Conservation (phyloP, 2,797 vertebrate species). For the Enteromius viviparus region DNA sequence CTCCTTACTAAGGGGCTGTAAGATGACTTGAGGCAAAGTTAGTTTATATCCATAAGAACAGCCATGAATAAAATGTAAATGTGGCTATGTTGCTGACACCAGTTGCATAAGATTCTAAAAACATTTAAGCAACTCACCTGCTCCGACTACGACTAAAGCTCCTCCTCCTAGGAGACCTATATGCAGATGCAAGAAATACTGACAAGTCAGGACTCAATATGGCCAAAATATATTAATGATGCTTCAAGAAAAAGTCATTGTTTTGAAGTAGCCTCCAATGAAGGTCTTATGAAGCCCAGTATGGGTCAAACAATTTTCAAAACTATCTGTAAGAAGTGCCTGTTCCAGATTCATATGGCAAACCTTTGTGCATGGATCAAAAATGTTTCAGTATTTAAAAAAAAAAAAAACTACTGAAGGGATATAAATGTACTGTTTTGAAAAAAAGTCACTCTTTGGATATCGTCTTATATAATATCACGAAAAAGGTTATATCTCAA, state of each 20-base stretch:
- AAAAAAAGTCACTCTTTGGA: neutral
- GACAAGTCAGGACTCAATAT: slow-evolving; percentile 50
- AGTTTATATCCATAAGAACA: neutral
- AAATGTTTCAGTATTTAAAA: neutral
- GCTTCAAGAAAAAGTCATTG: neutral
- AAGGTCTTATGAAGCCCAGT: neutral
- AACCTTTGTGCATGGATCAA: neutral
- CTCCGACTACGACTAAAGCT: slow-evolving; percentile 94
- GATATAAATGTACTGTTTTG: neutral
- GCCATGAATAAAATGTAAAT: neutral
- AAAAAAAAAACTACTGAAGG: slow-evolving; percentile 2
- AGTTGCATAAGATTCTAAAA: neutral
- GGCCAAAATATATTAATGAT: neutral
- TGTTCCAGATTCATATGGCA: neutral
- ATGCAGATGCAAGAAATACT: slow-evolving; percentile 24
- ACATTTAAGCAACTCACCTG: slow-evolving; percentile 78
- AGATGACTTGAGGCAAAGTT: neutral
- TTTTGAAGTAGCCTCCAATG: neutral
- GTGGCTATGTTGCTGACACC: neutral
- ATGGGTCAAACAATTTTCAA: neutral
- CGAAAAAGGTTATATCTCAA: slow-evolving; percentile 25
- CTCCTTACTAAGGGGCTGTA: neutral
- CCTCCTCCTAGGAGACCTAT: slow-evolving; percentile 92
- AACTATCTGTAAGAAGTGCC: neutral
- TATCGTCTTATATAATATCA: slow-evolving; percentile 39